Percentiles rank a stretch among this genome's conserved stretches.
phyloP scores from a whole-genome alignment of 2,113 vertebrate species.

The Syngnathus typhle region DNA sequence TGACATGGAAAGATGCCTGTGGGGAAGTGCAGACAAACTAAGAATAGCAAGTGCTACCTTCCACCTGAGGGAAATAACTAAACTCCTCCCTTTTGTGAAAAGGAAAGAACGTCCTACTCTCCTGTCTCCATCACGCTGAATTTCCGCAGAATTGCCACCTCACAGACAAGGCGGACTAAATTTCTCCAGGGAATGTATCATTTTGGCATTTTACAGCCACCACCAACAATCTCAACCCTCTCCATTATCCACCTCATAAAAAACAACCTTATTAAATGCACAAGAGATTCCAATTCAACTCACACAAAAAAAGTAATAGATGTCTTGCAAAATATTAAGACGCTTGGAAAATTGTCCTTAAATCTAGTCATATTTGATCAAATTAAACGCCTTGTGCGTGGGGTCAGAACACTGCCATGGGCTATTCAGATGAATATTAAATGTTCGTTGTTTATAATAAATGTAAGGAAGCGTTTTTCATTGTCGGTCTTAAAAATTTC shows the following conservation, averaged over 20 bases:
- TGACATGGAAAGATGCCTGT: constrained; percentile 61
- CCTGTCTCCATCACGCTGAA: constrained; percentile 4
- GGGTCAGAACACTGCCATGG: neutral
- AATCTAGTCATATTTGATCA: neutral
- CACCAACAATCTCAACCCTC: neutral
- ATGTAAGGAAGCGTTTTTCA: too few species aligned
- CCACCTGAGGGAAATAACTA: constrained; percentile 46
- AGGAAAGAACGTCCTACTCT: constrained; percentile 37
- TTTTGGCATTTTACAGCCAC: neutral
- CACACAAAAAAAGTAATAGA: neutral
- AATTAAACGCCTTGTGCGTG: neutral
- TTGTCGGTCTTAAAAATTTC: too few species aligned
- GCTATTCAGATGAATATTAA: too few species aligned
- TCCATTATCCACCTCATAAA: neutral
- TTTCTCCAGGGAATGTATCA: neutral
- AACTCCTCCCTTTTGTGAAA: constrained; percentile 24
- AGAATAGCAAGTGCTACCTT: constrained; percentile 58
- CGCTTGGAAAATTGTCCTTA: neutral
- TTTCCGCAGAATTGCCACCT: neutral
- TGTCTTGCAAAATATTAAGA: neutral
- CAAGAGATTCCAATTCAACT: neutral
- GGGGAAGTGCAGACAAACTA: constrained; percentile 45
- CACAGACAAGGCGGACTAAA: neutral
- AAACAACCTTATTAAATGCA: neutral
- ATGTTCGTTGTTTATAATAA: too few species aligned